phyloP scores from a whole-genome alignment of 2,113 vertebrate genomes.

The Gorsachius goisagi region DNA sequence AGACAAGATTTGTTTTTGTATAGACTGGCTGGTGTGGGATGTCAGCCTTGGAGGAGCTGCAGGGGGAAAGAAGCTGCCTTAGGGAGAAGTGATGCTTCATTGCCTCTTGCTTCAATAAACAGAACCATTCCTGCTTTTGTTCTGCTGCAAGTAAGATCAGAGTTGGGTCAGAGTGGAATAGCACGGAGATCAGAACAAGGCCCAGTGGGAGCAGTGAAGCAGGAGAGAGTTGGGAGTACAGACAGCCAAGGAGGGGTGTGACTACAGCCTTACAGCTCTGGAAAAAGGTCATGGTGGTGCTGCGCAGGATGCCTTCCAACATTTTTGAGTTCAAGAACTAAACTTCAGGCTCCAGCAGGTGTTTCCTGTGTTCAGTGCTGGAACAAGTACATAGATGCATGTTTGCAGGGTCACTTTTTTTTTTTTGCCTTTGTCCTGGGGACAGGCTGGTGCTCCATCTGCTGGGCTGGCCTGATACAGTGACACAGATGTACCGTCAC shows the following conservation, averaged over 20 bases:
- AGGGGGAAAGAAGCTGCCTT: background rate
- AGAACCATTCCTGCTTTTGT: background rate
- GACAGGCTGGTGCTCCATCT: constrained; percentile 2
- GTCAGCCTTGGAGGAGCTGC: background rate
- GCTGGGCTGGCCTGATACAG: background rate
- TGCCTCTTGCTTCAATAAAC: background rate
- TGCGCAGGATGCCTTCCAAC: background rate
- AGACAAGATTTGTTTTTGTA: background rate
- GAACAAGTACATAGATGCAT: background rate
- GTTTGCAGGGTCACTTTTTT: fast-evolving
- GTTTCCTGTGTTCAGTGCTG: background rate
- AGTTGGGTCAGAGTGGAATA: background rate
- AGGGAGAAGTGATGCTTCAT: background rate
- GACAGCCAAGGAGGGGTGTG: background rate
- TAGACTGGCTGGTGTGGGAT: background rate
- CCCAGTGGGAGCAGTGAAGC: background rate
- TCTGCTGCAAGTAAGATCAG: background rate
- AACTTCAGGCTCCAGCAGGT: background rate
- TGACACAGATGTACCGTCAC: fast-evolving
- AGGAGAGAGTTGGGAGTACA: background rate
- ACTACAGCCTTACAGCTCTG: background rate
- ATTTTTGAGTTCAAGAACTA: background rate
- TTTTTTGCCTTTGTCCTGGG: background rate
- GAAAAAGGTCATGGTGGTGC: background rate
- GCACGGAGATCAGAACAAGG: background rate